phyloP scores from a whole-genome alignment of 2,888 invertebrate genomes.

The Eucera pruinosa region DNA sequence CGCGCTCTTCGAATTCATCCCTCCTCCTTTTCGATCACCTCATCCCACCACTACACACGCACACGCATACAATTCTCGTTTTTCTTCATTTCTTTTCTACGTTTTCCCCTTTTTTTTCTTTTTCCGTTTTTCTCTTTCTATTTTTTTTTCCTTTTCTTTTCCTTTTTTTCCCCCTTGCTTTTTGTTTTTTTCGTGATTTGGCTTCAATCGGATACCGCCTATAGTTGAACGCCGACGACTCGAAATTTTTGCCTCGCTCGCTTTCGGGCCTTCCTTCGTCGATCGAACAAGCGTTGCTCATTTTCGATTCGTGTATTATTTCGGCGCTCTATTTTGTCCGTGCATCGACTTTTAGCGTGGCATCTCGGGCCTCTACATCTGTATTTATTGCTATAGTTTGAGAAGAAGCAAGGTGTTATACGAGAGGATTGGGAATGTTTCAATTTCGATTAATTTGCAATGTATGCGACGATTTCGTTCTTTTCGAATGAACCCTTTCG shows the following conservation, averaged over 20 bases:
- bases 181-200: constrained; percentile 41
- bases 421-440: too few species aligned
- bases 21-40: constrained; percentile 5
- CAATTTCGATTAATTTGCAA: too few species aligned
- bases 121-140: too few species aligned
- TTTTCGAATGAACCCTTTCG: too few species aligned
- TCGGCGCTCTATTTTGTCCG: too few species aligned
- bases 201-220: constrained; percentile 67
- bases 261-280: constrained; percentile 30
- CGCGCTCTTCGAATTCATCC: constrained; percentile 55
- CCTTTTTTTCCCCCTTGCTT: neutral
- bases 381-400: too few species aligned
- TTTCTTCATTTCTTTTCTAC: too few species aligned
- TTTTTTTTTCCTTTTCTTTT: neutral
- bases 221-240: constrained; percentile 49
- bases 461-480: too few species aligned
- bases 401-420: too few species aligned
- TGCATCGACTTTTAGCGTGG: too few species aligned
- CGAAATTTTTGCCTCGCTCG: constrained; percentile 54
- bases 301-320: constrained; percentile 34
- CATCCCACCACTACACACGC: constrained; percentile 9
- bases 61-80: neutral
- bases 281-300: constrained; percentile 39
- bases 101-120: neutral
- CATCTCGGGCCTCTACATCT: too few species aligned